These are phyloP conservation scores for Steinernema hermaphroditum DNA, from an alignment of 2,888 invertebrate genomes.

Conservation along the genomic window DNA sequence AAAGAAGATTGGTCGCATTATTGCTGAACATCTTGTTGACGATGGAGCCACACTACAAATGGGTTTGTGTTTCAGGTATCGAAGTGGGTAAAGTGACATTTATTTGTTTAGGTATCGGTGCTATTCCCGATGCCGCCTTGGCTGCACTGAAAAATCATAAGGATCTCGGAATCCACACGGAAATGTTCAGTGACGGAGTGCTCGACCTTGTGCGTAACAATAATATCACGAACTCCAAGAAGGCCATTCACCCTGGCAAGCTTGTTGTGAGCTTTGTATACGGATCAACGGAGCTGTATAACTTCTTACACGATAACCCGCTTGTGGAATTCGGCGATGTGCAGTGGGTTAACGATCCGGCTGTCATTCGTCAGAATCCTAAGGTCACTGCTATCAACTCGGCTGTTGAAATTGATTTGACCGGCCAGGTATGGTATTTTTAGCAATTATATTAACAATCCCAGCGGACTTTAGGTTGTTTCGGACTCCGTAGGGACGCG, in stretches of 20 bases:
- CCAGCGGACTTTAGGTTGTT: conserved; percentile 71
- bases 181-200: conserved; percentile 94
- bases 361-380: conserved; percentile 81
- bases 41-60: conserved; percentile 91
- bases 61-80: too few species aligned
- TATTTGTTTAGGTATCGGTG: conserved; percentile 77
- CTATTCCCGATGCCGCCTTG: conserved; percentile 89
- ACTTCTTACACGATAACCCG: conserved; percentile 91
- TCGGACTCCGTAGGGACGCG: conserved; percentile 86
- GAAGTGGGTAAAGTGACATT: too few species aligned
- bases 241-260: conserved; percentile 80
- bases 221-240: conserved; percentile 84
- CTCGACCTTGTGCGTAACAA: conserved; percentile 85
- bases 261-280: conserved; percentile 90
- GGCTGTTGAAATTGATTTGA: conserved; percentile 89
- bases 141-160: conserved; percentile 80
- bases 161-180: conserved; percentile 91
- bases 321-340: conserved; percentile 78
- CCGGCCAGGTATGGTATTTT: conserved; percentile 76
- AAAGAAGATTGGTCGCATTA: conserved; percentile 80
- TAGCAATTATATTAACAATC: neutral
- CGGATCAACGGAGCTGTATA: conserved; percentile 82
- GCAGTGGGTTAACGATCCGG: conserved; percentile 75
- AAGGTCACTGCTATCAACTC: conserved; percentile 94
- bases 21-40: conserved; percentile 85